Base-by-base conservation (phyloP, 2,797 vertebrate species). In the Falco biarmicus region DNA sequence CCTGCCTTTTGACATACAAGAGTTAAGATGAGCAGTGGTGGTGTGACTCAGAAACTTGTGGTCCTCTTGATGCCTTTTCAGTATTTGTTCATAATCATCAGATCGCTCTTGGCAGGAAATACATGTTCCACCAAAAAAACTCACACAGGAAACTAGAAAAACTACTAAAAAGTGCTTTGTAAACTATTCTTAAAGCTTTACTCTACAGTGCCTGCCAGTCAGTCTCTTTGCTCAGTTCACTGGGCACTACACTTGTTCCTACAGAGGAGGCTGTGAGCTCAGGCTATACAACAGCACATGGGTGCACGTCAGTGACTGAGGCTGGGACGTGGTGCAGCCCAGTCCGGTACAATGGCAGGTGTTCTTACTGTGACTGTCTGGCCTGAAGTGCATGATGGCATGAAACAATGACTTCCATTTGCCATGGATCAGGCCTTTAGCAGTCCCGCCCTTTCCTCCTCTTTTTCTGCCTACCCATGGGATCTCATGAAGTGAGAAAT, bases 261-360 rank as follows among this genome's bases (percentile, higher is more conserved):
- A 25, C 21, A 43, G 56, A 57, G 43, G 16, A 53, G 29, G 21
- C 31, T 47, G 37, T 43, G 66, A 53, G 54, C 54, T 90, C 57
- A 63, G 53, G 71, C 82, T 60, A 5, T 17, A 26, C 16, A 69
- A 14, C 18, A 73, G 78, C 28, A 66, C 0, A 0, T 22, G 41
- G 73, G 28, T 47, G 3, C 1, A 2, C 3, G 1, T 8, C 0
- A 0, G n/a, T 37, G 54, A 22, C 56, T 48, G 41, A 9, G 0
- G 3, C 24, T 25, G 45, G 15, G 18, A 43, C 14, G 11, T 1
- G 0, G 7, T 59, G 63, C 84, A n/a, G 31, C 29, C 37, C n/a
- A 15, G 63, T 50, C 21, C 20, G 54, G 32, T 8, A 6, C 0
- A 0, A 70, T 34, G 25, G 37, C 63, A 87, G 39, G 45, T 70